phyloP scores from a whole-genome alignment of 2,113 vertebrate species.

The Caretta caretta region DNA sequence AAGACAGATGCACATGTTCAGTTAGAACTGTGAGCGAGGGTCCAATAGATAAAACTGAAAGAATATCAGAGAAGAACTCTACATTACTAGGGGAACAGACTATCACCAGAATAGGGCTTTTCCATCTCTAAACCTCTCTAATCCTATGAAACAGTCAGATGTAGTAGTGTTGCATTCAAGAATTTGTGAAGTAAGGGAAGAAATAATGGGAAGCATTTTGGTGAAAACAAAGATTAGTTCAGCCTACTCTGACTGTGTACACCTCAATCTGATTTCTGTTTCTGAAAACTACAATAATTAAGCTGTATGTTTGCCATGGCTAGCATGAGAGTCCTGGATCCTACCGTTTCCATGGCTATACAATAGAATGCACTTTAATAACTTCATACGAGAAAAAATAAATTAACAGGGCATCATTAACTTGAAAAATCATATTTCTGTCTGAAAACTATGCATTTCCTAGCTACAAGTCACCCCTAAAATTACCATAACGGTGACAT shows the following conservation, averaged over 20 bases:
- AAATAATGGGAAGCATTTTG: not conserved
- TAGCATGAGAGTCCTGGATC: not conserved
- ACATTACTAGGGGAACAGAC: not conserved
- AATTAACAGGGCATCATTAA: not conserved
- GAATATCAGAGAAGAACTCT: not conserved
- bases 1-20: conserved; percentile 24
- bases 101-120: not conserved
- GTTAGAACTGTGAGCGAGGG: not conserved
- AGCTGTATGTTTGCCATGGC: not conserved
- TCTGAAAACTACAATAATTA: not conserved
- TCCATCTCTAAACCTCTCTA: conserved; percentile 9
- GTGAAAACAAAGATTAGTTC: not conserved
- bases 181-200: not conserved
- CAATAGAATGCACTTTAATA: not conserved
- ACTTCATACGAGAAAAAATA: not conserved
- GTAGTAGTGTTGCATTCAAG: not conserved
- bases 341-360: not conserved
- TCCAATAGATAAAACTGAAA: not conserved
- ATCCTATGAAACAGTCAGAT: not conserved
- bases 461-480: not conserved
- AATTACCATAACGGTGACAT: not conserved
- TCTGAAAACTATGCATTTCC: not conserved
- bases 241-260: not conserved
- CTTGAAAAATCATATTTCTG: not conserved
- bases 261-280: not conserved